Percentiles rank a stretch among this genome's conserved stretches.
phyloP scores from a whole-genome alignment of 2,888 invertebrate species.

The Macaria notata region DNA sequence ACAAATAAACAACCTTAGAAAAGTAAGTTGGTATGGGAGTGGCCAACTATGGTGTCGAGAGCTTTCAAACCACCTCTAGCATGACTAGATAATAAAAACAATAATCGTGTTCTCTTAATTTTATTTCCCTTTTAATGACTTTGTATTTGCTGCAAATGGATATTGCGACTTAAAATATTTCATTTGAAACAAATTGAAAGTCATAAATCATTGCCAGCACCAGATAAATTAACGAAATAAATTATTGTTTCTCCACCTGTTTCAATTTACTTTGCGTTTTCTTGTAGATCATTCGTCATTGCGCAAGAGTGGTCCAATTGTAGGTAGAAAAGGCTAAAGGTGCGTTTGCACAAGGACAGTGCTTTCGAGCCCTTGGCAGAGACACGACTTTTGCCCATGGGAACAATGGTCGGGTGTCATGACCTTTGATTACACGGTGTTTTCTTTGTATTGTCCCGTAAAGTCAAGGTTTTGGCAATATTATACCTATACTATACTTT shows the following conservation, averaged over 20 bases:
- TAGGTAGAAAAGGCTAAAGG: conserved; percentile 2
- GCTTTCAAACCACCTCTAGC: no score
- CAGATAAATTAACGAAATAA: conserved; percentile 7
- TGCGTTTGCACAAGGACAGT: conserved; percentile 2
- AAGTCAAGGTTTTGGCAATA: conserved; percentile 1
- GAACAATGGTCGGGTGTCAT: conserved; percentile 2
- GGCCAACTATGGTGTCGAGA: no score
- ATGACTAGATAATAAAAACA: no score
- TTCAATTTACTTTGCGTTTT: conserved; percentile 11
- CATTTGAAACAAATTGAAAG: not conserved
- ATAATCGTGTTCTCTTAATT: no score
- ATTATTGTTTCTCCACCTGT: conserved; percentile 12
- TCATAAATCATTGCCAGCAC: not conserved
- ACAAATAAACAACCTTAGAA: no score
- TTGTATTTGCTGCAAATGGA: no score
- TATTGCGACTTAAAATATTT: not conserved
- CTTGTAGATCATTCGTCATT: conserved; percentile 10
- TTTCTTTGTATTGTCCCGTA: not conserved
- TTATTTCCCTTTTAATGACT: no score
- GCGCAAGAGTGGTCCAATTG: conserved; percentile 8
- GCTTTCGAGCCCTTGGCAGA: conserved; percentile 5
- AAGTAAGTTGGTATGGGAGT: no score
- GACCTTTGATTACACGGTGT: not conserved
- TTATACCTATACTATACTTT: no score
- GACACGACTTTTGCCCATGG: not conserved